Evolutionary conservation across 2,797 vertebrate species (phyloP), one percentile per base, ranked within the genome.

Genomic region (Parauchenoglanis ngamensis): DNA sequence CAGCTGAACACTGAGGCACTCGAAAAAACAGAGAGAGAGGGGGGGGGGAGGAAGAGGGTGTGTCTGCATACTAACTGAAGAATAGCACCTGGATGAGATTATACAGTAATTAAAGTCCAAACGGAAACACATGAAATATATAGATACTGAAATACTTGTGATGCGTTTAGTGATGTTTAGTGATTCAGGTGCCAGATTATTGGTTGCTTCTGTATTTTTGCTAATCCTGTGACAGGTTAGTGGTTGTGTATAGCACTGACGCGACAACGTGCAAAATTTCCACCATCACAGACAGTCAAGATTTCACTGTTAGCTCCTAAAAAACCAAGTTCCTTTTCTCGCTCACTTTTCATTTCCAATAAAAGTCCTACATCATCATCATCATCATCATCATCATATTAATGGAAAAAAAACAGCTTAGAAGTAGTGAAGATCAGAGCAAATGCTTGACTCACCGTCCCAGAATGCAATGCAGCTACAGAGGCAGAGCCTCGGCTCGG

Each of bases 11-110:
- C 88, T 75, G 86, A 90, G 67, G 87, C 85, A 40, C 87, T 85
- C 86, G 61, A 65, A 25, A 44, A 59, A 57, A 82, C 12, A 77
- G 72, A 73, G 76, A 76, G 85, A 46, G 49, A 59, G 85, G 89
- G 83, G 86, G 84, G 88, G 90, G 81, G 65, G 77, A 86, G 85
- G 80, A 83, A 84, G 83, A 85, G 88, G 90, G 91, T 93, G 95
- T 90, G 95, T 94, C 93, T 93, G 92, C 77, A 70, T 84, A 82
- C 73, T 40, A 49, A 70, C 52, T 85, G 35, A 61, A 67, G 59
- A 67, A 31, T 44, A 67, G 44, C 44, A 67, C 80, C 80, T 83
- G 80, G 67, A 79, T 23, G 77, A 35, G 49, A 54, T 77, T 19
- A 49, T 49, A 25, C 31, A 73, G 70, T 19, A 46, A 13, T 46